These are phyloP conservation scores for Calameuta pallipes DNA, from an alignment of 2,888 invertebrate genomes.

Conservation along the genomic window DNA sequence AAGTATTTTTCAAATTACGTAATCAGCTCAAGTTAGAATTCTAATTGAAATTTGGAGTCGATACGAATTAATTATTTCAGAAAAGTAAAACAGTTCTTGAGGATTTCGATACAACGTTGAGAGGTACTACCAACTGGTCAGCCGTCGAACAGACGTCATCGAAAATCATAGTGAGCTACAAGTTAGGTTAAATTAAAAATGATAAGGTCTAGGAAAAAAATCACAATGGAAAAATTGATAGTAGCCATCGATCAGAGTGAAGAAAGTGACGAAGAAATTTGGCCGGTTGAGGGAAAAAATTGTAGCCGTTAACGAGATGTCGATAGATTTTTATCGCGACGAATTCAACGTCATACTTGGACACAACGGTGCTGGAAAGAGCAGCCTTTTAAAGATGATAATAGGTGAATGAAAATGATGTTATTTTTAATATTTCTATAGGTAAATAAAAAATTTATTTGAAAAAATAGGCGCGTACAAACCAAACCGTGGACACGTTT, in stretches of 20 bases:
- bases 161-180: background rate
- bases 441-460: background rate
- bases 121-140: conserved; percentile 37
- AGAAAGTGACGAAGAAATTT: conserved; percentile 31
- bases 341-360: conserved; percentile 38
- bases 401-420: conserved; percentile 20
- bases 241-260: conserved; percentile 32
- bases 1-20: conserved; percentile 11
- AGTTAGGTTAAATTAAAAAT: background rate
- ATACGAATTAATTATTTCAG: background rate
- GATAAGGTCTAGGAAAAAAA: background rate
- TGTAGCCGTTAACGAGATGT: conserved; percentile 30
- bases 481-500: conserved; percentile 30
- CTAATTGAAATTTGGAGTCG: background rate
- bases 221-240: background rate
- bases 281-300: conserved; percentile 20
- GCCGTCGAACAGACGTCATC: conserved; percentile 30
- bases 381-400: conserved; percentile 36
- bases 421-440: background rate
- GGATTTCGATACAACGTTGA: conserved; percentile 14
- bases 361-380: conserved; percentile 40
- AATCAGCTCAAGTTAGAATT: background rate
- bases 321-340: conserved; percentile 37
- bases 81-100: background rate
- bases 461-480: conserved; percentile 33